phyloP scores from a whole-genome alignment of 1,140 invertebrate species.

The Acromyrmex heyeri region DNA sequence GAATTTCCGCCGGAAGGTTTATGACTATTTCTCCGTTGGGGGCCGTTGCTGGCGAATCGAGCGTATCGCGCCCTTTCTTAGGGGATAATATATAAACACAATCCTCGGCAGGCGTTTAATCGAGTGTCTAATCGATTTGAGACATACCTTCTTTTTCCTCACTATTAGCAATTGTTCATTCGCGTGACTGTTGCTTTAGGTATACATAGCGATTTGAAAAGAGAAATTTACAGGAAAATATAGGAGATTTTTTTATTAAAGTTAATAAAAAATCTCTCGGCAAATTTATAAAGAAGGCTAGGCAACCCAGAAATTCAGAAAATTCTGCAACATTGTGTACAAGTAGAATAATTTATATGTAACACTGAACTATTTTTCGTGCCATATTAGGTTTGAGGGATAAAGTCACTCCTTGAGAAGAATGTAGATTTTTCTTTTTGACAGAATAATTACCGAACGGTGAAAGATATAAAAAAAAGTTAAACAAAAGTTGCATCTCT shows the following conservation, averaged over 20 bases:
- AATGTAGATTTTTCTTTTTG: no score
- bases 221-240: neutral
- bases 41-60: constrained; percentile 70
- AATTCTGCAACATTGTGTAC: no score
- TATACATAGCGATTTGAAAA: neutral
- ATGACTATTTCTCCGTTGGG: constrained; percentile 72
- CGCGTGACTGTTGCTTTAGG: constrained; percentile 17
- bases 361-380: no score
- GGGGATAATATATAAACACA: constrained; percentile 52
- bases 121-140: constrained; percentile 57
- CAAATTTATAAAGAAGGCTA: neutral
- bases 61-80: constrained; percentile 71
- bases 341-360: no score
- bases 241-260: neutral
- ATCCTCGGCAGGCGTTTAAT: constrained; percentile 36
- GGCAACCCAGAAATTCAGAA: no score
- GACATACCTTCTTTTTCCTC: neutral
- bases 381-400: no score
- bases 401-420: no score
- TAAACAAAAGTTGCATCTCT: no score
- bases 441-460: no score
- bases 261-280: neutral
- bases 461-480: no score
- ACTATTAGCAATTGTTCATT: constrained; percentile 19
- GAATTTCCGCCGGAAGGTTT: constrained; percentile 74